These are phyloP conservation scores for Papilio demoleus DNA, from an alignment of 2,888 invertebrate genomes.

Conservation along the genomic window DNA sequence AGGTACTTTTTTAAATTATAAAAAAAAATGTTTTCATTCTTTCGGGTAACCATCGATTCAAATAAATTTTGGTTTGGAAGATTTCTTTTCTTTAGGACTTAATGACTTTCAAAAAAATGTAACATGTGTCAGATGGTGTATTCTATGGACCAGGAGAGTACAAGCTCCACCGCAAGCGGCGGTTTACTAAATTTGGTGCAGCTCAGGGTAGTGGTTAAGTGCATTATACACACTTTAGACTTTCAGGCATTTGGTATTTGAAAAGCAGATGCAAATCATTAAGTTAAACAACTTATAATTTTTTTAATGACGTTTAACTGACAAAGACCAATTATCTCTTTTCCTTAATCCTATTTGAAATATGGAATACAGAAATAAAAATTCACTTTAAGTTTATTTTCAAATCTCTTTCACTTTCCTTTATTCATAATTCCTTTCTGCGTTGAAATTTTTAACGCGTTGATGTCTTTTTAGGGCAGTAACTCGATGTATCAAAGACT, in stretches of 20 bases:
- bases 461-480: constrained; percentile 57
- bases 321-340: neutral
- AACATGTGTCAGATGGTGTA: constrained; percentile 37
- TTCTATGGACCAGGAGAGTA: constrained; percentile 21
- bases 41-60: neutral
- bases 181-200: constrained; percentile 51
- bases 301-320: neutral
- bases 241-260: constrained; percentile 62
- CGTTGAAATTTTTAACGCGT: constrained; percentile 50
- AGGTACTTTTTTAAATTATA: too few species aligned
- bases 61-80: neutral
- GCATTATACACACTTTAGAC: constrained; percentile 60
- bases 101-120: neutral
- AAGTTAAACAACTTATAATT: constrained; percentile 43
- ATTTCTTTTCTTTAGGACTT: neutral
- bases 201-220: constrained; percentile 54
- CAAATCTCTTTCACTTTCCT: too few species aligned
- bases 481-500: too few species aligned
- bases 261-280: constrained; percentile 63
- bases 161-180: constrained; percentile 45
- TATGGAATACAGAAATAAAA: too few species aligned
- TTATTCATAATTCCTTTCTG: too few species aligned
- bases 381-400: too few species aligned
- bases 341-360: too few species aligned
- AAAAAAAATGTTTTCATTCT: too few species aligned